These are phyloP conservation scores for Acestrorhynchus altus DNA, from an alignment of 2,797 vertebrate genomes.

Conservation along the genomic window DNA sequence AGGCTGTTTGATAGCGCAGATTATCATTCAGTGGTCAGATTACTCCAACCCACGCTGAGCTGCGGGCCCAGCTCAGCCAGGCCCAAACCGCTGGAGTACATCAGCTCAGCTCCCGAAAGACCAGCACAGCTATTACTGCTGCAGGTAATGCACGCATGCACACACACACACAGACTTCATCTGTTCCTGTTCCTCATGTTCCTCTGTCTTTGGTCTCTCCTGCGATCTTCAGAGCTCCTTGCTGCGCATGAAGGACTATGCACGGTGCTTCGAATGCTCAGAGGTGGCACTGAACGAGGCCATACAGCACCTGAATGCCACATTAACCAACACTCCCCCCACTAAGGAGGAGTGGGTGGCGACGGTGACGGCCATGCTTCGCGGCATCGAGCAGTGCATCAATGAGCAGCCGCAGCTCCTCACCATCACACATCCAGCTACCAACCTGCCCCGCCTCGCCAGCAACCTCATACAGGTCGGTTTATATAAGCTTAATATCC, in stretches of 20 bases:
- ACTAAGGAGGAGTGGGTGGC: conserved; percentile 94
- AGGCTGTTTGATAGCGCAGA: conserved; percentile 91
- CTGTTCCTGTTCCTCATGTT: neutral
- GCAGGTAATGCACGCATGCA: conserved; percentile 78
- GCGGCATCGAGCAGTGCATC: conserved; percentile 87
- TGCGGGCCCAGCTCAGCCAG: conserved; percentile 77
- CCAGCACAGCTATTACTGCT: conserved; percentile 93
- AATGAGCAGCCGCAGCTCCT: conserved; percentile 79
- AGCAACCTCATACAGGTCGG: conserved; percentile 73
- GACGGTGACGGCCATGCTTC: conserved; percentile 87
- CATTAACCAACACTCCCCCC: conserved; percentile 75
- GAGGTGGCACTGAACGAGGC: conserved; percentile 93
- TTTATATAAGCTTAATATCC: conserved; percentile 2
- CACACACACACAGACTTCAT: neutral
- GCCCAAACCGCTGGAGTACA: conserved; percentile 88
- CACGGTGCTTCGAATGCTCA: conserved; percentile 90
- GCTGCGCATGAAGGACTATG: conserved; percentile 86
- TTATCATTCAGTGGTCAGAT: conserved; percentile 87
- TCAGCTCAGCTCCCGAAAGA: conserved; percentile 93
- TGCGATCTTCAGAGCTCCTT: conserved; percentile 84
- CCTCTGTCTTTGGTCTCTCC: neutral
- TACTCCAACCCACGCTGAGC: conserved; percentile 90
- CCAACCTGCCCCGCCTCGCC: conserved; percentile 85
- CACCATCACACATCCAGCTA: conserved; percentile 74
- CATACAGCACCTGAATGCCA: conserved; percentile 89